phyloP scores from a whole-genome alignment of 37 sponge, comb jelly and placozoan species.

The Trichoplax adhaerens region DNA sequence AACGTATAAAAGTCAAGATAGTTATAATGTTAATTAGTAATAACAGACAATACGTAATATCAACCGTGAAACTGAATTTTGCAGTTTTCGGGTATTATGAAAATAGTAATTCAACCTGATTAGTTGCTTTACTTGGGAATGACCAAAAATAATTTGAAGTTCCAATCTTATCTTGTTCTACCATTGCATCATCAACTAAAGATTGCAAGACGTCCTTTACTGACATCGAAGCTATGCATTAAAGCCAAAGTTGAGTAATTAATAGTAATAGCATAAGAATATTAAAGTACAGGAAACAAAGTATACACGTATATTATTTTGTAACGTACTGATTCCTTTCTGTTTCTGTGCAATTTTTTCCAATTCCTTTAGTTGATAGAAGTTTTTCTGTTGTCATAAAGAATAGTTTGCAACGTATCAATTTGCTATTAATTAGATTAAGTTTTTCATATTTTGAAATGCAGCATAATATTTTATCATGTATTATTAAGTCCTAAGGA shows the following conservation, averaged over 20 bases:
- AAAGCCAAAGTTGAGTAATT: not conserved
- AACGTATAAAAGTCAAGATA: too few species aligned
- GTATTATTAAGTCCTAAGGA: too few species aligned
- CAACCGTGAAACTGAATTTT: too few species aligned
- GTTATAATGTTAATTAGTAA: too few species aligned
- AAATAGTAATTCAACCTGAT: too few species aligned
- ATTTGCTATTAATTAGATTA: too few species aligned
- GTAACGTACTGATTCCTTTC: conserved; percentile 82
- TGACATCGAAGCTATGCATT: conserved; percentile 54
- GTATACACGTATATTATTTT: not conserved
- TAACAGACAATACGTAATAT: too few species aligned
- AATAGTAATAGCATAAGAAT: not conserved
- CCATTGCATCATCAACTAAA: conserved; percentile 80
- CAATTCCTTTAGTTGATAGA: conserved; percentile 87
- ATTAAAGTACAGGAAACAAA: not conserved
- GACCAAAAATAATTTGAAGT: conserved; percentile 97
- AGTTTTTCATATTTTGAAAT: too few species aligned
- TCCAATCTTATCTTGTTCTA: conserved; percentile 79
- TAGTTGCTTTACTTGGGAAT: conserved; percentile 62
- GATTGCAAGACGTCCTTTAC: conserved; percentile 90
- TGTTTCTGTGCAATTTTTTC: conserved; percentile 88
- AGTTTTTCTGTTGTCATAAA: conserved; percentile 41
- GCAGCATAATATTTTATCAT: too few species aligned
- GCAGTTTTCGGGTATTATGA: too few species aligned
- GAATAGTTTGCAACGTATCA: not conserved